phyloP scores from a whole-genome alignment of 2,113 vertebrate genomes.

The Microcebus ravelobensis region DNA sequence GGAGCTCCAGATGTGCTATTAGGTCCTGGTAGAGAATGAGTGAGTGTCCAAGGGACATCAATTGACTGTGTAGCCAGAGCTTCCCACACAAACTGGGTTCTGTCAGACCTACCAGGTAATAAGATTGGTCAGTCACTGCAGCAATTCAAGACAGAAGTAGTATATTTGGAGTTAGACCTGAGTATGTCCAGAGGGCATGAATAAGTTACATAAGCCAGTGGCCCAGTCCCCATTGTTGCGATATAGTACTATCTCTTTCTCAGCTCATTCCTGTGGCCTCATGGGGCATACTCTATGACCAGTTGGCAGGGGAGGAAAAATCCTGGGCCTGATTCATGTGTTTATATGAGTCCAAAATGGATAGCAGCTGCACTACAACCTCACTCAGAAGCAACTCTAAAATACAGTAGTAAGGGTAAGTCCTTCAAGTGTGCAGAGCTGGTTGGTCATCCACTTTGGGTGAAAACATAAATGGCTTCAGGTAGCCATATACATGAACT shows the following conservation, averaged over 20 bases:
- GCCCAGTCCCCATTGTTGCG: background rate
- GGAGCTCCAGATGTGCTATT: background rate
- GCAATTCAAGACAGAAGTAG: background rate
- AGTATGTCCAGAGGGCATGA: background rate
- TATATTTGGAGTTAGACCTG: conserved; percentile 16
- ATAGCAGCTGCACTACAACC: background rate
- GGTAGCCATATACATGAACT: background rate
- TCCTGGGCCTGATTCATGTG: background rate
- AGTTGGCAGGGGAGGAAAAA: background rate
- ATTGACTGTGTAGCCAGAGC: background rate
- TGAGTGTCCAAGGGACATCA: background rate
- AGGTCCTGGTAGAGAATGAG: background rate
- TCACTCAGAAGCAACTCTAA: background rate
- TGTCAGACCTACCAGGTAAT: background rate
- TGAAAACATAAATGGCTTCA: background rate
- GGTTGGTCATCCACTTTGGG: background rate
- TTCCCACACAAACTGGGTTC: background rate
- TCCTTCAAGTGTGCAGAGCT: background rate
- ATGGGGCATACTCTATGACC: background rate
- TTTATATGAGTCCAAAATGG: background rate
- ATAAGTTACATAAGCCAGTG: background rate
- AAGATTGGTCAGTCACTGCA: background rate
- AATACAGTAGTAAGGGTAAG: background rate
- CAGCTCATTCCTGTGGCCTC: background rate
- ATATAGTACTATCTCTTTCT: background rate